phyloP scores from a whole-genome alignment of 2,113 vertebrate species.

The Clarias gariepinus region DNA sequence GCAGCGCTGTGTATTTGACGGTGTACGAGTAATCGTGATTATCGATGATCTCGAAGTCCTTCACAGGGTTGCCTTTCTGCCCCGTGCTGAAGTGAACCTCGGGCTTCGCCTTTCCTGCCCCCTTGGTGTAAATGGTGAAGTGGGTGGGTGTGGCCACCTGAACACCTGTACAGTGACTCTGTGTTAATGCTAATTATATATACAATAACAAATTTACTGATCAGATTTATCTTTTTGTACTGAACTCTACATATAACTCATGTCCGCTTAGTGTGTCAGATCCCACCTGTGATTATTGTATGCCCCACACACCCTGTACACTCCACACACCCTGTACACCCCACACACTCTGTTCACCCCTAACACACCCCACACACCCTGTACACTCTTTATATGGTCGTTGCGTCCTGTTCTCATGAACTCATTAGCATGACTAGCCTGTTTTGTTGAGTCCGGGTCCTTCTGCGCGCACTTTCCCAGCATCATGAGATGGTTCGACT shows the following conservation, averaged over 20 bases:
- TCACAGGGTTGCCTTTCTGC: conserved; percentile 80
- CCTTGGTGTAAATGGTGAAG: conserved; percentile 92
- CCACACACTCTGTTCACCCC: not conserved
- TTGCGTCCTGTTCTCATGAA: not conserved
- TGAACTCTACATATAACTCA: not conserved
- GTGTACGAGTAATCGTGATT: conserved; percentile 96
- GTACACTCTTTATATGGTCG: not conserved
- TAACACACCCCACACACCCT: too few species aligned
- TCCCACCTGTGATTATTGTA: too few species aligned
- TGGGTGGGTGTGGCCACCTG: conserved; percentile 91
- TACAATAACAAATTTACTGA: not conserved
- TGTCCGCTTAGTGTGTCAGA: not conserved
- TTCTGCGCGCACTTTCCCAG: conserved; percentile 88
- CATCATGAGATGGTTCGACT: conserved; percentile 90
- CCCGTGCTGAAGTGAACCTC: conserved; percentile 81
- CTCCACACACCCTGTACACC: not conserved
- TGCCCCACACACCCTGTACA: not conserved
- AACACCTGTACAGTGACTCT: conserved; percentile 75
- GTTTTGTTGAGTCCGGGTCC: conserved; percentile 89
- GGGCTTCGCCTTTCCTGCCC: conserved; percentile 88
- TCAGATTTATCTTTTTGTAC: not conserved
- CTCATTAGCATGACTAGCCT: conserved; percentile 65
- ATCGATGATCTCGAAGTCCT: conserved; percentile 93
- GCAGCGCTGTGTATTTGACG: conserved; percentile 88
- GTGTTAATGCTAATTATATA: not conserved